These are phyloP conservation scores for Loriculus beryllinus DNA, from an alignment of 2,797 vertebrate genomes.

Conservation along the genomic window DNA sequence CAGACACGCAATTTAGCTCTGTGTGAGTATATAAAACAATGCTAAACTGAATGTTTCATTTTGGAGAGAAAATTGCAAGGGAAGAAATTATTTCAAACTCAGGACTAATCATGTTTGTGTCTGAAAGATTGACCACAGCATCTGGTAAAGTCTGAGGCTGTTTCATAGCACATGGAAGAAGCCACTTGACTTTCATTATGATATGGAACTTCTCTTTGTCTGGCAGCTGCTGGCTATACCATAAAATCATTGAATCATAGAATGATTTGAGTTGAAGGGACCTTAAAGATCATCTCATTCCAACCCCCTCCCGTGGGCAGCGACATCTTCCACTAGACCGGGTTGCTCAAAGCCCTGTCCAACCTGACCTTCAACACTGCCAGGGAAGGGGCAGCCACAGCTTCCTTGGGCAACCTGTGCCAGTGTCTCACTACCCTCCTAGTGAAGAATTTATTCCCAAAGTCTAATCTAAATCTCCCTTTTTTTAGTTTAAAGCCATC, in stretches of 20 bases:
- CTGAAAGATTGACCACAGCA: not conserved
- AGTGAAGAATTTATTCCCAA: no score
- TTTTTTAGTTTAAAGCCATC: not conserved
- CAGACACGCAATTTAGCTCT: not conserved
- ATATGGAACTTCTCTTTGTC: not conserved
- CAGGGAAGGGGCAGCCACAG: not conserved
- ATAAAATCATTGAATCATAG: not conserved
- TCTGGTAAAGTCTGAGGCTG: not conserved
- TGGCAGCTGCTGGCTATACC: not conserved
- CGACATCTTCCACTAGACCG: no score
- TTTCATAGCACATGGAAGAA: not conserved
- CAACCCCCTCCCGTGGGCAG: not conserved
- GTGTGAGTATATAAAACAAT: not conserved
- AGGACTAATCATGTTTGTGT: not conserved
- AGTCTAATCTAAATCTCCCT: no score
- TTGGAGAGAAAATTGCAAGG: not conserved
- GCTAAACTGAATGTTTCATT: not conserved
- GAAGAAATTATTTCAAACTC: not conserved
- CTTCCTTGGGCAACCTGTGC: no score
- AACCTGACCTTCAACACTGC: no score
- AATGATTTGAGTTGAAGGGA: not conserved
- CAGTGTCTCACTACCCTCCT: no score
- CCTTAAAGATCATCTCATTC: not conserved
- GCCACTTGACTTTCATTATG: fast-evolving
- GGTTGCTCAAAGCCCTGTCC: no score